Percentiles rank a stretch among this genome's conserved stretches.
phyloP scores from a whole-genome alignment of 2,797 vertebrate genomes.

The Peromyscus nudipes region DNA sequence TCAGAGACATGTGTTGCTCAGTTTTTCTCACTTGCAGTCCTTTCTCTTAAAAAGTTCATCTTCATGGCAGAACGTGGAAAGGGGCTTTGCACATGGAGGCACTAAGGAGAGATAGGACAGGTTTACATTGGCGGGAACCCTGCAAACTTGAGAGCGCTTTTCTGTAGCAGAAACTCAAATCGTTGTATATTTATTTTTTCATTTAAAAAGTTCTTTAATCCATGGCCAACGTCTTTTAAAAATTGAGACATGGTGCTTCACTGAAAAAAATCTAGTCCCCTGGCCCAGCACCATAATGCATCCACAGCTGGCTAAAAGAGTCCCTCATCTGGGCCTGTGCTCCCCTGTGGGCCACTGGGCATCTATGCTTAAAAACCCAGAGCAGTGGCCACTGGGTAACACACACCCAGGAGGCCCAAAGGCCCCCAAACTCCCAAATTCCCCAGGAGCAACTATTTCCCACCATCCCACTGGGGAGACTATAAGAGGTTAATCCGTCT shows the following conservation, averaged over 20 bases:
- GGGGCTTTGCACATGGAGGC: not conserved
- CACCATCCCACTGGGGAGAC: not conserved
- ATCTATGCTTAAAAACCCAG: not conserved
- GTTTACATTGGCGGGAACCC: constrained; percentile 5
- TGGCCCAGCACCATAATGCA: not conserved
- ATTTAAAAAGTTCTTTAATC: constrained; percentile 71
- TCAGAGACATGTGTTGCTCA: not conserved
- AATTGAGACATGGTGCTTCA: not conserved
- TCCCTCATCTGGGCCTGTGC: not conserved
- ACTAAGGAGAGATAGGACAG: constrained; percentile 25
- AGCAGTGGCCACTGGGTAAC: not conserved
- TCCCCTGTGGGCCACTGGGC: not conserved
- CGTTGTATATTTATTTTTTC: not conserved
- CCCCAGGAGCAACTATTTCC: constrained; percentile 10
- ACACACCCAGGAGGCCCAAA: not conserved
- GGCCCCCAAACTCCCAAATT: not conserved
- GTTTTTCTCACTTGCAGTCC: not conserved
- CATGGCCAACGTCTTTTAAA: constrained; percentile 2
- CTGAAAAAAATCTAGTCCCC: not conserved
- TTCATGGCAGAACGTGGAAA: not conserved
- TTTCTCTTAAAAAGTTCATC: not conserved
- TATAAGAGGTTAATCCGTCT: not conserved
- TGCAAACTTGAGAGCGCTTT: not conserved
- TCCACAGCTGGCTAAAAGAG: not conserved
- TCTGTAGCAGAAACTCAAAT: not conserved